Evolutionary conservation across 2,797 vertebrate genomes (phyloP).

Genomic region (Gadopsis bispinosus): DNA sequence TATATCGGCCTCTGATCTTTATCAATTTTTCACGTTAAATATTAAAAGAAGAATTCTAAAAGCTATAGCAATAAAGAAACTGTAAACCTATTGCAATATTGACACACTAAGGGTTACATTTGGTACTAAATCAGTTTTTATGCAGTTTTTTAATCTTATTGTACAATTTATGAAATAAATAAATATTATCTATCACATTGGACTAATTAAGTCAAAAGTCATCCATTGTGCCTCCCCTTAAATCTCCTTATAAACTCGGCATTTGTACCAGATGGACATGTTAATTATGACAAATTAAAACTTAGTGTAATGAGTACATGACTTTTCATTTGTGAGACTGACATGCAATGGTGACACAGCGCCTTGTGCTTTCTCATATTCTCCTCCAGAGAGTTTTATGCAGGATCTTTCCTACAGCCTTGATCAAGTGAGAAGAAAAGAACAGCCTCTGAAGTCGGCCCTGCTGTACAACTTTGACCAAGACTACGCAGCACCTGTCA

Average conservation of each 20-base stretch:
- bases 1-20: neutral
- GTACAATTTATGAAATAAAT: neutral
- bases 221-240: neutral
- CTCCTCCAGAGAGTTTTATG: slow-evolving; percentile 81
- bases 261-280: neutral
- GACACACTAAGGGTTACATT: neutral
- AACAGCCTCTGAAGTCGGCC: slow-evolving; percentile 91
- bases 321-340: neutral
- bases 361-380: slow-evolving; percentile 22
- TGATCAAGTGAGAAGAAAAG: slow-evolving; percentile 87
- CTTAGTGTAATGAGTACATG: neutral
- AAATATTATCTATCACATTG: neutral
- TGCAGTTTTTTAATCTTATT: neutral
- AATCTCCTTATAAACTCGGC: neutral
- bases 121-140: slow-evolving; percentile 1
- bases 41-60: neutral
- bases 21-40: neutral
- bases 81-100: neutral
- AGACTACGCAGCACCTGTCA: slow-evolving; percentile 62
- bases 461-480: slow-evolving; percentile 89
- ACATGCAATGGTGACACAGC: neutral
- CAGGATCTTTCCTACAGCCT: slow-evolving; percentile 92
- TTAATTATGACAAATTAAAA: neutral
- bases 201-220: neutral
- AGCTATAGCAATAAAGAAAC: neutral